Evolutionary conservation across 2,888 invertebrate genomes (phyloP), one percentile per base, ranked within the genome.

Genomic region (Dicyrtomina minuta): DNA sequence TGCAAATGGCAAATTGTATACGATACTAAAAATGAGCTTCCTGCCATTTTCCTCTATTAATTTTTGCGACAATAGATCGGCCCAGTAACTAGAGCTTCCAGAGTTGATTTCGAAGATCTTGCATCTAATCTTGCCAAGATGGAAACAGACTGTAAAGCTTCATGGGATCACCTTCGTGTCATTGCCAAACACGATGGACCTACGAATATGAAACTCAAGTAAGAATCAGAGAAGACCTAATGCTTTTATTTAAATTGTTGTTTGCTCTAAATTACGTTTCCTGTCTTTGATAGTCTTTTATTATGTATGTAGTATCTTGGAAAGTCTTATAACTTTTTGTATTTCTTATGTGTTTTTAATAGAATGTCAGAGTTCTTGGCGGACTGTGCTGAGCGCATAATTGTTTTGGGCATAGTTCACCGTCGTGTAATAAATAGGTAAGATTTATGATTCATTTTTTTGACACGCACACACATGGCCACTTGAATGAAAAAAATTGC

Each of bases 331-430:
- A 60, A n/a, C 26, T 24, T 17, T 46, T 49, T 49, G 26, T 33
- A 46, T 17, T 51, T 27, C 6, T 26, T 27, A 49, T 64, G 15
- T 49, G 8, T 41, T 43, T 60, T 71, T 79, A 79, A 43, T 79
- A 86, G 86, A 81, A 89, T 98, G 84, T 93, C 93, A 33, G 97
- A 97, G 81, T 99, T 99, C 82, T 84, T 99, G 76, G 90, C 92
- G 2, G 98, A 99, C 80, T 96, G 96, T 79, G 98, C 98, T 0
- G 95, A 99, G 83, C 87, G 98, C 77, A 99, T 99, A 76, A 96
- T 98, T 79, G 88, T 97, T 64, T 84, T 99, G 74, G 90, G 91
- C 76, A 90, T 95, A 77, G 92, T 99, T 71, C 92, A 96, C 82
- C 89, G 93, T 76, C 87, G 96, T 78, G 91, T 99, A 53, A 89